These are phyloP conservation scores for Clarias magur DNA, from an alignment of 2,113 vertebrate genomes.

Conservation along the genomic window DNA sequence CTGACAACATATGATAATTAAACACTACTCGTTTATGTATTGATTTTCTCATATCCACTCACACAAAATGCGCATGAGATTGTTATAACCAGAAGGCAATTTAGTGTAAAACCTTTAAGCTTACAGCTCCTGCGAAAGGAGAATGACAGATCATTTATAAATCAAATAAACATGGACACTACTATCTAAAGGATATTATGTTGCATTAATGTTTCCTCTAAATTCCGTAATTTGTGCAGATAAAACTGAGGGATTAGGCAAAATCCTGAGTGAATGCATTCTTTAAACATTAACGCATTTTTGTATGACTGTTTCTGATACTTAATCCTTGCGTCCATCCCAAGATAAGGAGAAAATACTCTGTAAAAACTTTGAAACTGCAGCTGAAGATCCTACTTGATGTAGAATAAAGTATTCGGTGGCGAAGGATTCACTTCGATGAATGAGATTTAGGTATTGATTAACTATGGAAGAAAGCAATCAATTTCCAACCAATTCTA, in stretches of 20 bases:
- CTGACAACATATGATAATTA: constrained; percentile 26
- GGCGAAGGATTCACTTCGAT: background rate
- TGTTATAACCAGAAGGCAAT: background rate
- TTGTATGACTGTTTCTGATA: constrained; percentile 8
- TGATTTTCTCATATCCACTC: constrained; percentile 6
- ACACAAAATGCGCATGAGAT: background rate
- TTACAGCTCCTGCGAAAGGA: background rate
- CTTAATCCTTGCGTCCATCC: constrained; percentile 37
- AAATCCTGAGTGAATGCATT: constrained; percentile 34
- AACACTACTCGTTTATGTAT: constrained; percentile 20
- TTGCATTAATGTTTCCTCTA: background rate
- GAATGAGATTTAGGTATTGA: background rate
- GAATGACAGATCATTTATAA: background rate
- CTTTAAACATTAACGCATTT: constrained; percentile 7
- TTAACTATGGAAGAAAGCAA: background rate
- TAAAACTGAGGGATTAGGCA: constrained; percentile 22
- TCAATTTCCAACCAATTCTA: background rate
- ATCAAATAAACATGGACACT: background rate
- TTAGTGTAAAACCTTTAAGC: background rate
- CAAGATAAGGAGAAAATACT: constrained; percentile 9
- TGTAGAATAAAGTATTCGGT: background rate
- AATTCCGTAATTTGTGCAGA: background rate
- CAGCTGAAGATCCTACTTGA: constrained; percentile 2
- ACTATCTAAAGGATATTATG: background rate
- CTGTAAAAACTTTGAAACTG: background rate